These are phyloP conservation scores for Caranx melampygus DNA, from an alignment of 2,113 vertebrate species.

Conservation along the genomic window DNA sequence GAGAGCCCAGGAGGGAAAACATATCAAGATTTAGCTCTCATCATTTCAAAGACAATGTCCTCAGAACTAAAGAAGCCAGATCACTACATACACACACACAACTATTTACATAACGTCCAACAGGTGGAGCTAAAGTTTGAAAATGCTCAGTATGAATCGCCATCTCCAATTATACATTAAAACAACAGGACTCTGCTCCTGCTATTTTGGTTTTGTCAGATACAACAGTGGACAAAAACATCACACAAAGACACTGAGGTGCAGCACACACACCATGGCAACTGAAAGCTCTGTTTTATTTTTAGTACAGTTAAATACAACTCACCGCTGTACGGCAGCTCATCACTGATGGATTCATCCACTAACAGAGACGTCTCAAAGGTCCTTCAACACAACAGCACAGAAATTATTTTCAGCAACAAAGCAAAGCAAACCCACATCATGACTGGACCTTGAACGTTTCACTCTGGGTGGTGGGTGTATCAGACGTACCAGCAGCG, in stretches of 20 bases:
- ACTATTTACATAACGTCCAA: neutral
- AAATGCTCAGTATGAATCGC: neutral
- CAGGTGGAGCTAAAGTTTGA: neutral
- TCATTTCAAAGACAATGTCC: neutral
- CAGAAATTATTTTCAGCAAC: neutral
- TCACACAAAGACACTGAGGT: neutral
- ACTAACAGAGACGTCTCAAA: slow-evolving; percentile 95
- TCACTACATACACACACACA: neutral
- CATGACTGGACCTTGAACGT: neutral
- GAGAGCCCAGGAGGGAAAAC: neutral
- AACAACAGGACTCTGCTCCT: slow-evolving; percentile 1
- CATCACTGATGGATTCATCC: slow-evolving; percentile 97
- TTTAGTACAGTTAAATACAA: neutral
- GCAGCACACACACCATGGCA: neutral
- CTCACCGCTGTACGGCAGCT: slow-evolving; percentile 97
- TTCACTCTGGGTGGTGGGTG: too few species aligned
- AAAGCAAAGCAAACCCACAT: too few species aligned
- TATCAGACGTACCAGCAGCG: slow-evolving; percentile 90
- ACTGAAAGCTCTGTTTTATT: neutral
- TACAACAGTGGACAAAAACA: neutral
- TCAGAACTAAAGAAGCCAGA: neutral
- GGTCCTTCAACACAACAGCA: slow-evolving; percentile 85
- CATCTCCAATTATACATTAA: neutral
- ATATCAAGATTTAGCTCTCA: neutral
- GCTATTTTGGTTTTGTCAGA: neutral